Evolutionary conservation across 2,797 vertebrate genomes (phyloP).

Genomic region (Hypotaenidia okinawae): DNA sequence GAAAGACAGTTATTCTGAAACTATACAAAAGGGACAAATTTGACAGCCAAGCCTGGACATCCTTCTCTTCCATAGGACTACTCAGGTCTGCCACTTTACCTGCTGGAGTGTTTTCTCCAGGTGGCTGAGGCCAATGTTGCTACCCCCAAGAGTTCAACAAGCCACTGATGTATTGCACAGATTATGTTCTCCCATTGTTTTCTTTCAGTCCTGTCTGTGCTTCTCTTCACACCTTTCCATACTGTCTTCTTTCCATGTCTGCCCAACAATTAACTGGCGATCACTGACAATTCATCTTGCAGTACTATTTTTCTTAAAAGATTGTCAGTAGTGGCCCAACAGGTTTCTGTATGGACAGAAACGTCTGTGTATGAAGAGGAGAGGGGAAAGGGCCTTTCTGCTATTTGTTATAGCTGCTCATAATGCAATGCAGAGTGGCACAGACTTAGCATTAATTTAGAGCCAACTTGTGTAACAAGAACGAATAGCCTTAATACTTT

Average conservation of each 20-base stretch:
- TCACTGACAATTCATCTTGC: neutral
- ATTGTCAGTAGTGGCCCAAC: neutral
- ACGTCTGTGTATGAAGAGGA: neutral
- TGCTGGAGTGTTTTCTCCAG: neutral
- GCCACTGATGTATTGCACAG: neutral
- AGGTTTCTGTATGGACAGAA: neutral
- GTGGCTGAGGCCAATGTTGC: neutral
- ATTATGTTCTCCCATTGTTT: neutral
- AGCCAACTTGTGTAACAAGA: neutral
- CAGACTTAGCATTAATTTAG: neutral
- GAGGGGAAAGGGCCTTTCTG: neutral
- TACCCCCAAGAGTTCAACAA: neutral
- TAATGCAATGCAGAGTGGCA: neutral
- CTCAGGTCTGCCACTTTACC: neutral
- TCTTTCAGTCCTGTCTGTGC: neutral
- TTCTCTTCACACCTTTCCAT: neutral
- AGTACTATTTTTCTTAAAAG: neutral
- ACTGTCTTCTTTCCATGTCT: neutral
- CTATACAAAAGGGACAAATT: neutral
- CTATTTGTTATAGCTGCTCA: neutral
- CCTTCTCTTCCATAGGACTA: neutral
- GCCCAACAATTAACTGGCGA: neutral
- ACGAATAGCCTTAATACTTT: neutral
- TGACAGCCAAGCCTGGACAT: neutral
- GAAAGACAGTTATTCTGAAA: neutral